phyloP scores from a whole-genome alignment of 2,113 vertebrate species.

The Micronycteris hirsuta region DNA sequence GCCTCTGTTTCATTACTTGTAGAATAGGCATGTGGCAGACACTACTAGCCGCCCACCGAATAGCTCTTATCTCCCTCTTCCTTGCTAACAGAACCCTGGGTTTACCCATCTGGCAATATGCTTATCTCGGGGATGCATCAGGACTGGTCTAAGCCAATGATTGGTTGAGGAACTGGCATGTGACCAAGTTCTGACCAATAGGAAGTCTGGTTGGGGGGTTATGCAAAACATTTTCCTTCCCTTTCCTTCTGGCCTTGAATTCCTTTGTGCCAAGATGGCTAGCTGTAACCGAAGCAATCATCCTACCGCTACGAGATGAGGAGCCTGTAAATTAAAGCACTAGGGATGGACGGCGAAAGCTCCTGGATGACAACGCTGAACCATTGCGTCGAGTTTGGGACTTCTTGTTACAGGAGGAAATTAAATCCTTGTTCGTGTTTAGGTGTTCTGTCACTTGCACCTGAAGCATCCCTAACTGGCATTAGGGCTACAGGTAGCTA shows the following conservation, averaged over 20 bases:
- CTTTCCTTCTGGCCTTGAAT: neutral
- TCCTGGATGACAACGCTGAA: neutral
- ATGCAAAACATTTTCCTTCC: neutral
- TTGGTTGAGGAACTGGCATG: neutral
- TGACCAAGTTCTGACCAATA: neutral
- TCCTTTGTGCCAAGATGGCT: neutral
- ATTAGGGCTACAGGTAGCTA: neutral
- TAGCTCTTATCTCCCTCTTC: neutral
- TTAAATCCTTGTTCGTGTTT: neutral
- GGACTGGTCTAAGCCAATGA: neutral
- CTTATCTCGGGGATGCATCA: neutral
- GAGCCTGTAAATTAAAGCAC: neutral
- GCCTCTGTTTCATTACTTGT: neutral
- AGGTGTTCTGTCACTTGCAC: neutral
- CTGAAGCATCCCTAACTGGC: neutral
- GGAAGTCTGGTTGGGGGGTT: neutral
- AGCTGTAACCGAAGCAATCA: neutral
- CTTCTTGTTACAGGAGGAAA: neutral
- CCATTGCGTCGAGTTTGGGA: neutral
- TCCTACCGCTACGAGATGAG: neutral
- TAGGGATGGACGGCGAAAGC: neutral
- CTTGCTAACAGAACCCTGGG: neutral
- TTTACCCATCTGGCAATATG: neutral
- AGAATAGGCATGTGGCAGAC: neutral
- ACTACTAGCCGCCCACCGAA: neutral